phyloP scores from a whole-genome alignment of 2,113 vertebrate genomes.

The Elaphurus davidianus region DNA sequence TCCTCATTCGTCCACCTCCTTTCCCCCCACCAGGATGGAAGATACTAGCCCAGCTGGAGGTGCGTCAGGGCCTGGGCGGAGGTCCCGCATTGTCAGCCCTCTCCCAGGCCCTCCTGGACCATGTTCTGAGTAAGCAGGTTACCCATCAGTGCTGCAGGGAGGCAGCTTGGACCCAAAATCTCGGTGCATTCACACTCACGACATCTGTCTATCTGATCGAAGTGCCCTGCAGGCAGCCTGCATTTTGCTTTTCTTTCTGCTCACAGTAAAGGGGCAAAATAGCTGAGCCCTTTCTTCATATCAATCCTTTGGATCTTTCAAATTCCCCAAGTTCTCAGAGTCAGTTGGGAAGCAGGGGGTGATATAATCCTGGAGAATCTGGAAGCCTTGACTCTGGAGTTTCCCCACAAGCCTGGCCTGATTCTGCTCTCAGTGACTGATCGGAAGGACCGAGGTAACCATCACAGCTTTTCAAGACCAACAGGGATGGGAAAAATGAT shows the following conservation, averaged over 20 bases:
- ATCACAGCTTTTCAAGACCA: not conserved
- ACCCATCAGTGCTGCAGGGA: not conserved
- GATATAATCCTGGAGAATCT: not conserved
- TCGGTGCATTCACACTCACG: not conserved
- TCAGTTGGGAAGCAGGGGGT: not conserved
- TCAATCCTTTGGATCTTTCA: not conserved
- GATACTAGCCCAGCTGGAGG: not conserved
- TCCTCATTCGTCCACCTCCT: too few relatives aligned
- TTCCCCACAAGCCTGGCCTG: not conserved
- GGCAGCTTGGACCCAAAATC: not conserved
- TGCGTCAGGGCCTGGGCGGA: not conserved
- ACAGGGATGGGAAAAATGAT: not conserved
- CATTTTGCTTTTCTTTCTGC: not conserved
- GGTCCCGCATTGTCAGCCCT: not conserved
- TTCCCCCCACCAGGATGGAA: not conserved
- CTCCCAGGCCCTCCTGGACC: not conserved
- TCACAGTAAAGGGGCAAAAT: not conserved
- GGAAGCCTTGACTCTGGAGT: not conserved
- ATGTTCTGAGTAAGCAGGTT: not conserved
- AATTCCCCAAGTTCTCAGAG: not conserved
- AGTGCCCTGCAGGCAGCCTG: not conserved
- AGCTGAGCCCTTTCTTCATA: not conserved
- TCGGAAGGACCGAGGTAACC: not conserved
- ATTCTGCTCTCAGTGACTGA: not conserved
- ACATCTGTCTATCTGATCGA: not conserved